A percentile compares a stretch with the other conserved stretches of the same genome.
These are phyloP conservation scores for Saccostrea glomerata DNA, from an alignment of 1,140 invertebrate species.

Conservation along the genomic window DNA sequence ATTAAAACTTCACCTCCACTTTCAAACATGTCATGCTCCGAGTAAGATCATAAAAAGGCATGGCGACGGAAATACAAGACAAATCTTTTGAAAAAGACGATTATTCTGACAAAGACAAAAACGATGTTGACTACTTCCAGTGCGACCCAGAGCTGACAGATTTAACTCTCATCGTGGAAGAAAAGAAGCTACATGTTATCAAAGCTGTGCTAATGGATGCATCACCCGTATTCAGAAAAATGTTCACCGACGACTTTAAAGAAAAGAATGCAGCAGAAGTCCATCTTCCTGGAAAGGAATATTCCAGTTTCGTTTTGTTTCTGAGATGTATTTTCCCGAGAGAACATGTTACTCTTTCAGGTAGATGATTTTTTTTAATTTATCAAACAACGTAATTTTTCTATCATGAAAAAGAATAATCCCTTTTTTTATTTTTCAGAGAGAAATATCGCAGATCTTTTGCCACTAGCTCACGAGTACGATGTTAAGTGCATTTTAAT, in stretches of 20 bases:
- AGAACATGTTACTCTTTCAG: background rate
- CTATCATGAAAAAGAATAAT: too few species aligned
- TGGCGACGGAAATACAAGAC: too few species aligned
- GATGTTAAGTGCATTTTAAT: background rate
- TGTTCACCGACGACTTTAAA: conserved; percentile 16
- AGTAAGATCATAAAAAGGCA: too few species aligned
- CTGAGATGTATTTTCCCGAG: conserved; percentile 17
- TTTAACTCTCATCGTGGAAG: background rate
- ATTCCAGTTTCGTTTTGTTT: background rate
- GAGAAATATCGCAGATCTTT: background rate
- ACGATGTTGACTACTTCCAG: background rate
- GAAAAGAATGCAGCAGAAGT: background rate
- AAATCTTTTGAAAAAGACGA: too few species aligned
- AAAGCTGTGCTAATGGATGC: conserved; percentile 3
- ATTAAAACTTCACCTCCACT: background rate
- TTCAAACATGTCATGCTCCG: background rate
- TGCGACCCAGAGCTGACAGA: background rate
- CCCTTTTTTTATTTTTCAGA: background rate
- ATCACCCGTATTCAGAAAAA: conserved; percentile 15
- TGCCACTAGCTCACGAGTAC: background rate
- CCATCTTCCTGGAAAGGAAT: conserved; percentile 14
- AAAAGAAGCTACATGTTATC: background rate
- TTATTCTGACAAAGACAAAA: background rate
- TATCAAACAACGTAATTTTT: too few species aligned
- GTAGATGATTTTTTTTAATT: background rate